Conservation (phyloP, 2,888 invertebrate species). For the Drosophila paracracens region DNA sequence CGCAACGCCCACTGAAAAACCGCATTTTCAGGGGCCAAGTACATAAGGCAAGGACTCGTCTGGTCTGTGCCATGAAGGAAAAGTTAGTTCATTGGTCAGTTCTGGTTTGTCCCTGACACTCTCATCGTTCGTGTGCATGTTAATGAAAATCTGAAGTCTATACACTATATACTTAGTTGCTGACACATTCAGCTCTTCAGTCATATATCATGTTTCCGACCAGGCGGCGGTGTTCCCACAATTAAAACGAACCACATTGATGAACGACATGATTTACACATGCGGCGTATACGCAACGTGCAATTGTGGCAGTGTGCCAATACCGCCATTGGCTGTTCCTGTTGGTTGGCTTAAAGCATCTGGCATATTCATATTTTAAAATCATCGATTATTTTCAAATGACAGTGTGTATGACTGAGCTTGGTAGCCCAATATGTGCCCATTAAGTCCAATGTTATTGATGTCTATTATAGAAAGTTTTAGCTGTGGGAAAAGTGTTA, state of each 20-base stretch:
- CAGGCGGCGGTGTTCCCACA: slow-evolving; percentile 73
- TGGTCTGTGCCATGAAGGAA: not conserved
- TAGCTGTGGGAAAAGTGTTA: not conserved
- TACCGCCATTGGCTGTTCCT: slow-evolving; percentile 2
- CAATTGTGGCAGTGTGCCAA: slow-evolving; percentile 32
- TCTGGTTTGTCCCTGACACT: slow-evolving; percentile 31
- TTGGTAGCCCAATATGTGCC: slow-evolving; percentile 11
- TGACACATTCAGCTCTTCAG: slow-evolving; percentile 56
- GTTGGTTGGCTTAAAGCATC: slow-evolving; percentile 26
- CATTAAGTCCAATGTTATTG: slow-evolving; percentile 4
- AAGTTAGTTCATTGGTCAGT: slow-evolving; percentile 17
- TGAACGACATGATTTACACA: slow-evolving; percentile 11
- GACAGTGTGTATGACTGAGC: slow-evolving; percentile 26
- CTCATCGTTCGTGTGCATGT: slow-evolving; percentile 36
- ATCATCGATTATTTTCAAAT: slow-evolving; percentile 58
- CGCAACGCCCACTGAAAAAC: slow-evolving; percentile 36
- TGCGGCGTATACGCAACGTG: slow-evolving; percentile 46
- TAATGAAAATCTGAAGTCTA: slow-evolving; percentile 52
- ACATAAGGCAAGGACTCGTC: slow-evolving; percentile 52
- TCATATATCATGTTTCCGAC: slow-evolving; percentile 34
- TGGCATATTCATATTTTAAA: slow-evolving; percentile 57
- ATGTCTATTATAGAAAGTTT: not conserved
- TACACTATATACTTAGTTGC: slow-evolving; percentile 28
- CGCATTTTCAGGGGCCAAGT: slow-evolving; percentile 34
- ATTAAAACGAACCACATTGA: slow-evolving; percentile 57